Conservation (phyloP, 2,888 invertebrate genomes). For the Orthosia gracilis region DNA sequence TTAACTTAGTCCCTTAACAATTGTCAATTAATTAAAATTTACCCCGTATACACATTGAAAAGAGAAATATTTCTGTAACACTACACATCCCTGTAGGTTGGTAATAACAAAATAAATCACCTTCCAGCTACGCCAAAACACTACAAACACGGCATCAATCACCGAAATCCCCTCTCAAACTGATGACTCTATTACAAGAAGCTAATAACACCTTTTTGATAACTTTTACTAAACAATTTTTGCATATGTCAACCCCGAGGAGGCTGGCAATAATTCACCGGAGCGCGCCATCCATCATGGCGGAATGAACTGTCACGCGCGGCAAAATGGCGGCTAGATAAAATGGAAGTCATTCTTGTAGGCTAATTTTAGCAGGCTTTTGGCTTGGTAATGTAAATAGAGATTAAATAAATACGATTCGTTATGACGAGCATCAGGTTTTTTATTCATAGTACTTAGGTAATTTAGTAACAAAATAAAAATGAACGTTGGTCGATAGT, state of each 20-base stretch:
- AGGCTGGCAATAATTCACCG: conserved; percentile 85
- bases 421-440: too few relatives aligned
- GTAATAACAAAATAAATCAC: conserved; percentile 48
- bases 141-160: conserved; percentile 50
- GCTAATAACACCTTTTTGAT: conserved; percentile 86
- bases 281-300: conserved; percentile 88
- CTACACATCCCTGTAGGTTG: background rate
- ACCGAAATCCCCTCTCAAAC: conserved; percentile 67
- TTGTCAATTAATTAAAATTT: background rate
- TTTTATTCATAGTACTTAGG: background rate
- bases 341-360: conserved; percentile 71
- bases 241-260: conserved; percentile 89
- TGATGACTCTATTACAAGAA: conserved; percentile 82
- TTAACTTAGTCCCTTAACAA: too few relatives aligned
- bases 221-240: conserved; percentile 89
- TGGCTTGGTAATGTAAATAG: conserved; percentile 20
- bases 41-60: background rate
- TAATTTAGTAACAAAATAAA: too few relatives aligned
- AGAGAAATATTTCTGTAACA: background rate
- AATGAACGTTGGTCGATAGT: too few relatives aligned
- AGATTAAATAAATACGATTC: background rate
- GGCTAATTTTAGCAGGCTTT: conserved; percentile 52
- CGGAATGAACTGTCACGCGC: conserved; percentile 88
- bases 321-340: conserved; percentile 82
- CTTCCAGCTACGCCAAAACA: conserved; percentile 28